phyloP scores from a whole-genome alignment of 2,888 invertebrate genomes.

The Dimorphilus gyrociliatus region DNA sequence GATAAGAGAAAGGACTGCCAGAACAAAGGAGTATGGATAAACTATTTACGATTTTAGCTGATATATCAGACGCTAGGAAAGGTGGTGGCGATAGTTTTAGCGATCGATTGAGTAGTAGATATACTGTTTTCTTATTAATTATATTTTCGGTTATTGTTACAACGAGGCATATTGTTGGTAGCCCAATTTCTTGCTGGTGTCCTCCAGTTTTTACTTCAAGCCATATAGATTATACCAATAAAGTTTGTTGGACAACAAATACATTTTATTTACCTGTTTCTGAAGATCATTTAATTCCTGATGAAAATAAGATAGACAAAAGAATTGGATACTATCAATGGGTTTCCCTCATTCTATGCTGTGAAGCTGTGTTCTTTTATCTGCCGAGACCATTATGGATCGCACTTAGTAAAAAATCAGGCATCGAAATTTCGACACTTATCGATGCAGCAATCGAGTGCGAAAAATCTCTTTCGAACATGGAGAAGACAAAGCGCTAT shows the following conservation, averaged over 20 bases:
- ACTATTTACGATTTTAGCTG: slow-evolving; percentile 8
- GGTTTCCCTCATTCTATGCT: slow-evolving; percentile 39
- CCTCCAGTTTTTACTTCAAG: slow-evolving; percentile 10
- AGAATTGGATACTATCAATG: slow-evolving; percentile 39
- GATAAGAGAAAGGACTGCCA: too few relatives aligned
- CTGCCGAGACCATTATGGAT: slow-evolving; percentile 40
- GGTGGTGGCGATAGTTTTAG: slow-evolving; percentile 12
- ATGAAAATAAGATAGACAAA: too few relatives aligned
- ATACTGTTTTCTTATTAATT: slow-evolving; percentile 10
- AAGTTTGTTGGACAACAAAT: slow-evolving; percentile 42
- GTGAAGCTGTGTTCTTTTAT: too few relatives aligned
- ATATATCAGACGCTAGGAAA: slow-evolving; percentile 7
- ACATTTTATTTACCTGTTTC: slow-evolving; percentile 41
- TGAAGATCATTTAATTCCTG: slow-evolving; percentile 22
- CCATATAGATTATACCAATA: slow-evolving; percentile 10
- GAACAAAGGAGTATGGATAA: too few relatives aligned
- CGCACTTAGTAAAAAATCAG: slow-evolving; percentile 21
- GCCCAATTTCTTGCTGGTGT: slow-evolving; percentile 13
- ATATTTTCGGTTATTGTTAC: not conserved
- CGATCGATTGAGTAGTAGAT: slow-evolving; percentile 11
- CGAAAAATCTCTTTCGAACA: too few relatives aligned
- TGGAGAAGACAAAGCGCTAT: slow-evolving; percentile 8
- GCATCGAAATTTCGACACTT: slow-evolving; percentile 9
- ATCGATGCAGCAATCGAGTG: slow-evolving; percentile 12
- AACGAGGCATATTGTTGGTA: slow-evolving; percentile 2